Base-by-base conservation (phyloP, 1,140 invertebrate species). In the Octopus sinensis region DNA sequence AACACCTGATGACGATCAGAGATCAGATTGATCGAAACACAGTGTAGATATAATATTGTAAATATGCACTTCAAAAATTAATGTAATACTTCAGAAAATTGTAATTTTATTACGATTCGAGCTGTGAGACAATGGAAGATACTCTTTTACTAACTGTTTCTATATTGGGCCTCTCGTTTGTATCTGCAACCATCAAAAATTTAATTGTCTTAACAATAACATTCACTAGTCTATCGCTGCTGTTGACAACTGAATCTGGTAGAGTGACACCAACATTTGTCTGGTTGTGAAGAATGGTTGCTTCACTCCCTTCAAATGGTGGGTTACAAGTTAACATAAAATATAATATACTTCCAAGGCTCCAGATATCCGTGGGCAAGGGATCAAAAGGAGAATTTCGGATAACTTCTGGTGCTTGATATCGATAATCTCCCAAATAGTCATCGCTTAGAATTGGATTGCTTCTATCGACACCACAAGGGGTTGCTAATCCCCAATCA, bases 281-380 rank as follows among this genome's bases (percentile, higher is more conserved):
- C 13, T 83, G 83, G 23, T 81, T 54, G 5, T 52, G 17, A 6
- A 81, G 43, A n/a, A 84, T 80, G 6, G 80, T 56, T 17, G 77
- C 17, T 53, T 82, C 68, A 6, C 53, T 75, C 3, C 83, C 83
- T 30, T 80, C 75, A 77, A 79, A 84, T 73, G 80, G 80, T 43
- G 80, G 76, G 17, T 53, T 51, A 23, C 23, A 52, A 54, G 53
- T 82, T n/a, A 85, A 17, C 53, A 86, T 78, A 52, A 86, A 87
- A 10, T 80, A 79, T 4, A 85, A 78, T 5, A 84, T 53, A 56
- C 82, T 80, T 9, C 86, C 85, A 7, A 86, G 23, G 54, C 84
- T 85, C 86, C 86, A 87, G 10, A 87, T 62, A 53, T 87, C 86
- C 6, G 84, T 84, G 9, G 84, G 81, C 76, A 80, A 80, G 6